Conservation (phyloP, 2,888 invertebrate species). For the Philopedon plagiatum region DNA sequence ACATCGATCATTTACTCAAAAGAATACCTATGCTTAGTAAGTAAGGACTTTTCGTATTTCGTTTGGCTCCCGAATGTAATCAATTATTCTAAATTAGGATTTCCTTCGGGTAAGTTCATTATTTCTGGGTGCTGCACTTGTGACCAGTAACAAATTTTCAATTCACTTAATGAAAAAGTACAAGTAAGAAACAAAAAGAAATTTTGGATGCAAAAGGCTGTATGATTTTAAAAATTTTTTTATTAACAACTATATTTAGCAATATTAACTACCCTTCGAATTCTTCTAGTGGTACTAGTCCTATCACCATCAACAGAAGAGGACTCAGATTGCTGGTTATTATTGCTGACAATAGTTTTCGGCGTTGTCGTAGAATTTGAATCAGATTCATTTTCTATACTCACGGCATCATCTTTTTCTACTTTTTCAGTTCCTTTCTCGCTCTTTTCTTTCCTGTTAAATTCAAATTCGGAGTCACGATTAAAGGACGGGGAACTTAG, state of each 20-base stretch:
- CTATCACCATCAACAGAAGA: constrained; percentile 73
- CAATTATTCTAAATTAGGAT: too few relatives aligned
- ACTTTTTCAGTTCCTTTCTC: constrained; percentile 56
- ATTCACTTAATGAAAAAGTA: too few relatives aligned
- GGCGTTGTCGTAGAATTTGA: constrained; percentile 83
- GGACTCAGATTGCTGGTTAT: constrained; percentile 69
- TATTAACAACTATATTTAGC: not conserved
- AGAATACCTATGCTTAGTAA: too few relatives aligned
- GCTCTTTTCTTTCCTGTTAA: constrained; percentile 68
- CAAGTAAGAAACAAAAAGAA: not conserved
- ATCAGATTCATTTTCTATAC: constrained; percentile 83
- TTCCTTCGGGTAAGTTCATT: too few relatives aligned
- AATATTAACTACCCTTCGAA: constrained; percentile 56
- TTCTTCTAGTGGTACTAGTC: constrained; percentile 71
- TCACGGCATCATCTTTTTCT: constrained; percentile 74
- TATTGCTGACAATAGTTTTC: constrained; percentile 78
- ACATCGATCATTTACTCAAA: too few relatives aligned
- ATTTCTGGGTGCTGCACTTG: too few relatives aligned
- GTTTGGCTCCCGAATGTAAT: too few relatives aligned
- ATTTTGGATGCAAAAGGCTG: too few relatives aligned
- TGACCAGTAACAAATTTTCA: too few relatives aligned
- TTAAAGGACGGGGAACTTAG: constrained; percentile 80
- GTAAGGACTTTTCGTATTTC: too few relatives aligned
- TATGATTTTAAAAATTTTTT: too few relatives aligned
- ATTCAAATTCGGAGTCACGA: constrained; percentile 78